Base-by-base conservation (phyloP, 2,888 invertebrate species). In the Cerceris ruficornis region DNA sequence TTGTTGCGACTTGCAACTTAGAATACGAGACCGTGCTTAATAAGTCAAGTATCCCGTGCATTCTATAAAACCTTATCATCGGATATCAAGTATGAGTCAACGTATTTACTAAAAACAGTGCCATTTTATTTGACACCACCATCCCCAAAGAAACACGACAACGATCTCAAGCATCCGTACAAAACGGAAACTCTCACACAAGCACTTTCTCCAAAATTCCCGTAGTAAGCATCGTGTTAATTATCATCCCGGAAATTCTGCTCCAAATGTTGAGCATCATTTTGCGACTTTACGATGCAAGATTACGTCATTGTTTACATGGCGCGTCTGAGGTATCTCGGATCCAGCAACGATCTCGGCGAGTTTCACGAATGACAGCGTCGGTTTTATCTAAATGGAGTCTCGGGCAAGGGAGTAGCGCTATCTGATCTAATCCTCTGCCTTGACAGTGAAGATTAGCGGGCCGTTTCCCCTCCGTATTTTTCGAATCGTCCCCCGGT, bases 361-460 rank as follows among this genome's bases (percentile, higher is more conserved):
- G 69, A 80, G 67, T 77, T 61, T 41, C 66, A 68, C 66, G 66
- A 70, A 61, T 46, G 83, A 79, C 71, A 75, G 66, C 75, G 42
- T 17, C 46, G 70, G 62, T 57, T 76, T 71, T 79, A 75, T 75
- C 75, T 77, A 73, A 77, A 80, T 78, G 77, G 81, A 80, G 70
- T 57, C 59, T 28, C 62, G 39, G 39, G 66, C 15, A 77, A 69
- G 78, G 79, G 73, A 60, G 64, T 69, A 65, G 9, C 69, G 62
- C 72, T 88, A 87, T 88, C 88, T 69, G 85, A 87, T 85, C 79
- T 85, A 81, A 71, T 78, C 79, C 79, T 70, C 64, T 80, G 76
- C 82, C 82, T 88, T 77, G 82, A 87, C 84, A 84, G 82, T 69
- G 78, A 57, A 86, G 86, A 88, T 88, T 88, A 88, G 82, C 76